These are phyloP conservation scores for Lutjanus erythropterus DNA, from an alignment of 2,113 vertebrate genomes.

Conservation along the genomic window DNA sequence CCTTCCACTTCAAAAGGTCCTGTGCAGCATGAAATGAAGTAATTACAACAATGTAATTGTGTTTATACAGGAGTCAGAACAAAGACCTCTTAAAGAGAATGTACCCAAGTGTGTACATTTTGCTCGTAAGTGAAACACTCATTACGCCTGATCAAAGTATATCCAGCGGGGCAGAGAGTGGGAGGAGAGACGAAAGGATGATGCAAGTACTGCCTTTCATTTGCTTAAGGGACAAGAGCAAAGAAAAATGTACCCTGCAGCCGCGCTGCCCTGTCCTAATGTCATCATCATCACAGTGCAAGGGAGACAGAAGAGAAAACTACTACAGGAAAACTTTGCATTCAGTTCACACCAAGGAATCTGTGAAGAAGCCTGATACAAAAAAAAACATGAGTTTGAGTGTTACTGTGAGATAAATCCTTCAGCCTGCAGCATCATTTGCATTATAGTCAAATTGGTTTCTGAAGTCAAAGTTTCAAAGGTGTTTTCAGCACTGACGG, in stretches of 20 bases:
- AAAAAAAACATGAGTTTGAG: background rate
- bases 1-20: slow-evolving; percentile 52
- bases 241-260: slow-evolving; percentile 31
- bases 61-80: slow-evolving; percentile 65
- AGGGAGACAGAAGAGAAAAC: background rate
- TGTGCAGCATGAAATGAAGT: slow-evolving; percentile 61
- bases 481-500: too few relatives aligned
- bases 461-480: background rate
- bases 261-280: slow-evolving; percentile 6
- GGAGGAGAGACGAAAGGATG: slow-evolving; percentile 52
- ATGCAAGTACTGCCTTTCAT: slow-evolving; percentile 56
- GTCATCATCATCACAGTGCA: slow-evolving; percentile 33
- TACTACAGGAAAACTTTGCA: slow-evolving; percentile 11
- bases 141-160: slow-evolving; percentile 71
- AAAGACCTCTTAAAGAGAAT: slow-evolving; percentile 60
- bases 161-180: slow-evolving; percentile 41
- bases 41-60: slow-evolving; percentile 62
- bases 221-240: slow-evolving; percentile 49
- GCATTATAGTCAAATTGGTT: background rate
- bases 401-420: background rate
- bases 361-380: background rate
- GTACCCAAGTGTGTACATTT: slow-evolving; percentile 45
- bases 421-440: background rate
- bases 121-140: slow-evolving; percentile 44
- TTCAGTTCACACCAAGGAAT: background rate